Evolutionary conservation across 2,888 invertebrate species (phyloP).

Genomic region (Horisme vitalbata): DNA sequence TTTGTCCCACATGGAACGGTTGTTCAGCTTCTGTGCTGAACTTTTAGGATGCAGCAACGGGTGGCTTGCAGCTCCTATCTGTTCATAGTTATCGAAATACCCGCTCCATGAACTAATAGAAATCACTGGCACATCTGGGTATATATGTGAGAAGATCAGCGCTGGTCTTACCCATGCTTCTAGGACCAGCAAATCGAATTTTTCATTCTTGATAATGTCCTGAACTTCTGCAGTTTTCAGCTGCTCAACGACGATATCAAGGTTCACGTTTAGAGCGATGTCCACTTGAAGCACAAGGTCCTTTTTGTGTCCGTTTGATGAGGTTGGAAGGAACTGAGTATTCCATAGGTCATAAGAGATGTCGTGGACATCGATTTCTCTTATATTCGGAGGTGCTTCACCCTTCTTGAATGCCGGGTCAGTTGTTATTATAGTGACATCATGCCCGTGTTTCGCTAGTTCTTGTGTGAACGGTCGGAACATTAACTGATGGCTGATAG

Average conservation of each 20-base stretch:
- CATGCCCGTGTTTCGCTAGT: conserved; percentile 58
- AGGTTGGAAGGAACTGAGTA: not conserved
- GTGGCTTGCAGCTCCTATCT: conserved; percentile 43
- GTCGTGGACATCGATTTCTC: conserved; percentile 56
- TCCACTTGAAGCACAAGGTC: not conserved
- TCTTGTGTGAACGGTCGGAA: conserved; percentile 50
- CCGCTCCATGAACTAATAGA: conserved; percentile 41
- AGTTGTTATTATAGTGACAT: conserved; percentile 56
- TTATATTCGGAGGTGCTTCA: conserved; percentile 45
- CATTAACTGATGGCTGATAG: conserved; percentile 55
- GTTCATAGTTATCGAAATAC: conserved; percentile 22
- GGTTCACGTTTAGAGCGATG: not conserved
- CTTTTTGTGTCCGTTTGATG: not conserved
- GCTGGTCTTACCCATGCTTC: conserved; percentile 38
- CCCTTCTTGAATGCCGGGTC: conserved; percentile 43
- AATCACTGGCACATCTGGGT: conserved; percentile 45
- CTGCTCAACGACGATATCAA: conserved; percentile 11
- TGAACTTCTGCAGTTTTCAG: conserved; percentile 27
- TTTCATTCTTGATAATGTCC: conserved; percentile 32
- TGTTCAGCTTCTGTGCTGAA: conserved; percentile 34
- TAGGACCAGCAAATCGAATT: conserved; percentile 43
- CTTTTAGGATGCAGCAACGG: conserved; percentile 42
- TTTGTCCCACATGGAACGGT: conserved; percentile 46
- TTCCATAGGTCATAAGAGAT: conserved; percentile 33
- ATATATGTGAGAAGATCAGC: conserved; percentile 33